Conservation (phyloP, 1,140 invertebrate genomes). For the Drosophila grimshawi region DNA sequence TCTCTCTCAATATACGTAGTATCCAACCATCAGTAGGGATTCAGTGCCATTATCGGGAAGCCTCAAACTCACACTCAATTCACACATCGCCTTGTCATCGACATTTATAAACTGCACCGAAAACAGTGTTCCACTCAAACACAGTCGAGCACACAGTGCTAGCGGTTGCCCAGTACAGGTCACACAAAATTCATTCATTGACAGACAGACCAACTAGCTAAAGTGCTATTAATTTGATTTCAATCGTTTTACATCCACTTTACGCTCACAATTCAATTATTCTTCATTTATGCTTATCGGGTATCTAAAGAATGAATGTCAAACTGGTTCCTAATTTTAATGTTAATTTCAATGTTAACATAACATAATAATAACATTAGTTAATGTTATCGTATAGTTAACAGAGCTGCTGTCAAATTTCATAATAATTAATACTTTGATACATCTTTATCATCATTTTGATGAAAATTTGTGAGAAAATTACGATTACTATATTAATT, state of each 20-base stretch:
- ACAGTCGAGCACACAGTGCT: too few relatives aligned
- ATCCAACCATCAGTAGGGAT: conserved; percentile 1
- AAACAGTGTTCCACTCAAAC: conserved; percentile 64
- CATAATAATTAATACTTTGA: too few relatives aligned
- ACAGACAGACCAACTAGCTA: not conserved
- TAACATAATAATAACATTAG: too few relatives aligned
- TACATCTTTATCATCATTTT: too few relatives aligned
- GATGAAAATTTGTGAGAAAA: too few relatives aligned
- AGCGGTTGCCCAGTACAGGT: conserved; percentile 4
- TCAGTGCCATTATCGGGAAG: conserved; percentile 57
- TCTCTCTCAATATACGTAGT: not conserved
- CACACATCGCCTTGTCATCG: conserved; percentile 48
- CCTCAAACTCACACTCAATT: conserved; percentile 17
- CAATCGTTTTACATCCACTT: conserved; percentile 6
- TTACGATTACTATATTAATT: too few relatives aligned
- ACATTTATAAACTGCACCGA: conserved; percentile 80
- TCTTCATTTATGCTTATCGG: not conserved
- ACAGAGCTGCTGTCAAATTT: too few relatives aligned
- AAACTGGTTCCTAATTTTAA: too few relatives aligned
- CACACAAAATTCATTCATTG: conserved; percentile 20
- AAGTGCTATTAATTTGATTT: conserved; percentile 16
- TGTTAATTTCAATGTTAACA: too few relatives aligned
- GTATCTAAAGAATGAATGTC: not conserved
- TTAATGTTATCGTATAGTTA: too few relatives aligned
- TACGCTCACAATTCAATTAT: not conserved